phyloP scores from a whole-genome alignment of 2,888 invertebrate genomes.

The Synanthedon formicaeformis region DNA sequence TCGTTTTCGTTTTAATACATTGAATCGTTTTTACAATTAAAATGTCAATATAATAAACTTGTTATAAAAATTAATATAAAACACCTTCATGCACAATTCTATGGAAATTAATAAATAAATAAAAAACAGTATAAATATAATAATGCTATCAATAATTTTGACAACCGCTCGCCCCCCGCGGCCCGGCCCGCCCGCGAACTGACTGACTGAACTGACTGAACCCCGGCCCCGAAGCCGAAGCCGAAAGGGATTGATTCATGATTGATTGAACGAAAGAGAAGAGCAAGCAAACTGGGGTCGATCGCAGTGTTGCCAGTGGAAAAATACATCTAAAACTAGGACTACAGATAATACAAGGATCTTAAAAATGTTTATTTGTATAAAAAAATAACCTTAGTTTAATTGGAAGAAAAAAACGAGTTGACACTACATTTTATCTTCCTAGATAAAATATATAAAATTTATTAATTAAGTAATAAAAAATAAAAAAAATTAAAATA shows the following conservation, averaged over 20 bases:
- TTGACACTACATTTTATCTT: too few species aligned
- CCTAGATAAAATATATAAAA: too few species aligned
- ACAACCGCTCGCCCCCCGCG: conserved; percentile 40
- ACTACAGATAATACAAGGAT: too few species aligned
- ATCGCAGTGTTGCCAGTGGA: conserved; percentile 42
- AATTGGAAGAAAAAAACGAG: too few species aligned
- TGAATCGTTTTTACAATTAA: background rate
- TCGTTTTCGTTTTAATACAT: background rate
- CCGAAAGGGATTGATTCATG: too few species aligned
- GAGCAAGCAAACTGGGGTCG: conserved; percentile 35
- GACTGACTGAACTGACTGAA: background rate
- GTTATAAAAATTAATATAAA: background rate
- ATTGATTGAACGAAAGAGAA: too few species aligned
- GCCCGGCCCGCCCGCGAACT: conserved; percentile 16
- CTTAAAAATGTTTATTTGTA: too few species aligned
- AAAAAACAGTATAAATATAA: too few species aligned
- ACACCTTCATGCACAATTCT: background rate
- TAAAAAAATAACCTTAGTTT: too few species aligned
- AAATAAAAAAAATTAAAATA: too few species aligned
- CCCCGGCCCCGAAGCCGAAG: background rate
- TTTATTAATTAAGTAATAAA: too few species aligned
- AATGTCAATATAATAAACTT: background rate
- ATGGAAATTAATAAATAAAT: background rate
- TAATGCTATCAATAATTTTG: conserved; percentile 17
- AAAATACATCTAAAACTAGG: background rate